A percentile compares a stretch with the other conserved stretches of the same genome.
Evolutionary conservation across 2,113 vertebrate genomes (phyloP).

Genomic region (Sceloporus undulatus): DNA sequence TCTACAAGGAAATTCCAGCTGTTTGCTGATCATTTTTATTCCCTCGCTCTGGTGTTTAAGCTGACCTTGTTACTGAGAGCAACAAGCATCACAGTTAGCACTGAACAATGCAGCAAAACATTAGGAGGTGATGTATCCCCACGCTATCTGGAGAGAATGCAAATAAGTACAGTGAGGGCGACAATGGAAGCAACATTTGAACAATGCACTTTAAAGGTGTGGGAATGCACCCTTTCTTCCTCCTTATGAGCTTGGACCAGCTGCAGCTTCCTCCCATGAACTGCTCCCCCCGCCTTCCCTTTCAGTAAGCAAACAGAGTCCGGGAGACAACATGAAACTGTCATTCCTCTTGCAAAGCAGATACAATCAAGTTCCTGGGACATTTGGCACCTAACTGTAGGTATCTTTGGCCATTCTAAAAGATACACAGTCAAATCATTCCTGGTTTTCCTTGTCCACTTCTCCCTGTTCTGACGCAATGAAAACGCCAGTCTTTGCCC

Average conservation of each 20-base stretch:
- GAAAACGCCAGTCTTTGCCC: too few relatives aligned
- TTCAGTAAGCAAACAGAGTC: not conserved
- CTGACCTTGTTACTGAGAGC: slow-evolving; percentile 47
- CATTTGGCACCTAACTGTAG: too few relatives aligned
- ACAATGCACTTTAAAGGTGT: slow-evolving; percentile 30
- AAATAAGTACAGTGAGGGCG: slow-evolving; percentile 50
- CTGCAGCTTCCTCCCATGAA: too few relatives aligned
- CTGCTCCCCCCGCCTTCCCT: too few relatives aligned
- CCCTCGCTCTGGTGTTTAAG: slow-evolving; percentile 37
- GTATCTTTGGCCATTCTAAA: too few relatives aligned
- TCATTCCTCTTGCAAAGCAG: too few relatives aligned
- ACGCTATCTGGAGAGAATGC: slow-evolving; percentile 49
- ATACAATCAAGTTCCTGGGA: too few relatives aligned
- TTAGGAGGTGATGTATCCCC: slow-evolving; percentile 40
- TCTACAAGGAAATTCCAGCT: slow-evolving; percentile 24
- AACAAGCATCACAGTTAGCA: slow-evolving; percentile 58
- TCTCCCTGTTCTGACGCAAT: too few relatives aligned
- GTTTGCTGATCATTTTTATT: slow-evolving; percentile 47
- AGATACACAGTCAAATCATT: too few relatives aligned
- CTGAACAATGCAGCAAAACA: slow-evolving; percentile 54
- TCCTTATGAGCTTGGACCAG: too few relatives aligned
- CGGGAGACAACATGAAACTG: not conserved
- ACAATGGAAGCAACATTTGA: slow-evolving; percentile 40
- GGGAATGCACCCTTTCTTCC: not conserved
- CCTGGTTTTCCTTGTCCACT: too few relatives aligned